These are phyloP conservation scores for Hymenochirus boettgeri DNA, from an alignment of 2,113 vertebrate species.

Conservation along the genomic window DNA sequence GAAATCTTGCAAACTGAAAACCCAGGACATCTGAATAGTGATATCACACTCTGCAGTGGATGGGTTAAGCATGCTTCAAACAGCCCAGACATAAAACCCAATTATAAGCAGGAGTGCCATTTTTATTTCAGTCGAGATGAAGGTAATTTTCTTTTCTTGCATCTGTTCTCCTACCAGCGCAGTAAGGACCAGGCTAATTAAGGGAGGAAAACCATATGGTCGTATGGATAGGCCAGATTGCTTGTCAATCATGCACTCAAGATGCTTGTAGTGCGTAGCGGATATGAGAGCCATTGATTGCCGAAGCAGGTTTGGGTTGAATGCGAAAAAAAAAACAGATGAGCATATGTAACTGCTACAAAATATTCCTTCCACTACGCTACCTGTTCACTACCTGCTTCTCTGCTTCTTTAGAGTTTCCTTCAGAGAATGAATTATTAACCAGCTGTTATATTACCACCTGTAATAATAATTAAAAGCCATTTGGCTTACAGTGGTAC, in stretches of 20 bases:
- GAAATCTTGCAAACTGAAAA: no score
- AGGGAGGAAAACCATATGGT: slow-evolving; percentile 75
- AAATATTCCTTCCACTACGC: slow-evolving; percentile 34
- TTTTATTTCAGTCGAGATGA: slow-evolving; percentile 61
- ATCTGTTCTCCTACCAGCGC: slow-evolving; percentile 75
- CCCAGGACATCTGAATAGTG: no score
- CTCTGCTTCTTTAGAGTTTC: slow-evolving; percentile 49
- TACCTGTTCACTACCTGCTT: slow-evolving; percentile 47
- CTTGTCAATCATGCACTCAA: slow-evolving; percentile 66
- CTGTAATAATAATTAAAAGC: neutral
- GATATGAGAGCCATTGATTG: slow-evolving; percentile 54
- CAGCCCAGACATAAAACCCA: slow-evolving; percentile 65
- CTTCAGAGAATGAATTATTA: slow-evolving; percentile 42
- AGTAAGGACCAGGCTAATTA: slow-evolving; percentile 74
- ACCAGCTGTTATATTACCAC: neutral
- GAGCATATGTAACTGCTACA: slow-evolving; percentile 3
- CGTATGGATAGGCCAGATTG: slow-evolving; percentile 77
- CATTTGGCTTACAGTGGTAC: neutral
- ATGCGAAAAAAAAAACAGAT: slow-evolving; percentile 16
- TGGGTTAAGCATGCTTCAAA: slow-evolving; percentile 57
- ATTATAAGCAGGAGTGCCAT: slow-evolving; percentile 68
- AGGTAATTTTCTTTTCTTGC: slow-evolving; percentile 72
- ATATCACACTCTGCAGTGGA: neutral
- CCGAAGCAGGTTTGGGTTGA: neutral
- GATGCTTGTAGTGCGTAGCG: slow-evolving; percentile 54